Conservation (phyloP, 2,797 vertebrate genomes). For the Tolypeutes matacus region DNA sequence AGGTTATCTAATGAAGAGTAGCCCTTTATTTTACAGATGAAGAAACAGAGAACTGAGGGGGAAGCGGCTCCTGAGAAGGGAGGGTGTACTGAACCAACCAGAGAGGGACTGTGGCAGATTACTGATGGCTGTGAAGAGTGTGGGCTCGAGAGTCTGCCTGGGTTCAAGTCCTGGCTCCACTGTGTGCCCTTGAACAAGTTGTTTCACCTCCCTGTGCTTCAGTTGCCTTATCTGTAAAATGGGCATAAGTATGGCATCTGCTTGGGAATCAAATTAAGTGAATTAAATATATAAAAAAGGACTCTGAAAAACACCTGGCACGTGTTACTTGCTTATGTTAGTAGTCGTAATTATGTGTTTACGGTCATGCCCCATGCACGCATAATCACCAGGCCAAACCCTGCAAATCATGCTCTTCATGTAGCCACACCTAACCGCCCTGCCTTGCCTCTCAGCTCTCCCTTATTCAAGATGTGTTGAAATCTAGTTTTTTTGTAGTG, state of each 20-base stretch:
- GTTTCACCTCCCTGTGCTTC: conserved; percentile 44
- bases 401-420: background rate
- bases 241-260: conserved; percentile 36
- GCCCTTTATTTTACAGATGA: background rate
- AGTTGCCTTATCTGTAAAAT: conserved; percentile 13
- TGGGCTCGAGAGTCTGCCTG: background rate
- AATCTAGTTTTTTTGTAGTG: conserved; percentile 42
- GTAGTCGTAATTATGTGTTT: conserved; percentile 67
- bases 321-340: conserved; percentile 65
- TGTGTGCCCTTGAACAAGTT: background rate
- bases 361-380: background rate
- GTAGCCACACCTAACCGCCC: conserved; percentile 78
- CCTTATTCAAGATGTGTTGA: conserved; percentile 36
- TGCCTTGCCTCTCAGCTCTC: background rate
- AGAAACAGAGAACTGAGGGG: background rate
- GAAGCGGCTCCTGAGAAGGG: background rate
- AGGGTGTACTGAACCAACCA: background rate
- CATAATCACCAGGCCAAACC: background rate
- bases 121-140: background rate
- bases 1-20: background rate
- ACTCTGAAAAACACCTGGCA: conserved; percentile 23
- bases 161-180: background rate
- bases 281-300: conserved; percentile 50
- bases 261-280: conserved; percentile 34
- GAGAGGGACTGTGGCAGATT: background rate